A percentile compares a stretch with the other conserved stretches of the same genome.
Evolutionary conservation across 2,113 vertebrate genomes (phyloP).

Genomic region (Thamnaconus septentrionalis): DNA sequence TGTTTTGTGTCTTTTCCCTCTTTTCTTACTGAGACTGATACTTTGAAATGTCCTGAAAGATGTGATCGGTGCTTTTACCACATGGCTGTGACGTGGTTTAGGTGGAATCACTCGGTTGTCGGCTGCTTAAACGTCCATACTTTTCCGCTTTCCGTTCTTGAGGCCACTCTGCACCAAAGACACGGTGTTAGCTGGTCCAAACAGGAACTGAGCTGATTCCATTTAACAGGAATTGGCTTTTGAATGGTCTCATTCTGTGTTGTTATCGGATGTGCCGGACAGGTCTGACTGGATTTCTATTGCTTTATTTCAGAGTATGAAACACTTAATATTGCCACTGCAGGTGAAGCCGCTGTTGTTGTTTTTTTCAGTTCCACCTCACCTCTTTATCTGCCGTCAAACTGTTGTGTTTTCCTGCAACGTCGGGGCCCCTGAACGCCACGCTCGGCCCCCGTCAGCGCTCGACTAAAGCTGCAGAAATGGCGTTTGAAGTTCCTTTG

Average conservation of each 20-base stretch:
- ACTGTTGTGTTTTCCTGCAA: constrained; percentile 32
- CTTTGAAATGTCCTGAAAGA: too few species aligned
- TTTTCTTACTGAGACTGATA: too few species aligned
- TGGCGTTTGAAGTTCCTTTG: constrained; percentile 67
- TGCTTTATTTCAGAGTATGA: not conserved
- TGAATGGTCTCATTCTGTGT: too few species aligned
- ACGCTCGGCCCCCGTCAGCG: constrained; percentile 51
- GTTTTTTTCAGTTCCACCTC: constrained; percentile 44
- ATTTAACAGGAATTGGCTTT: too few species aligned
- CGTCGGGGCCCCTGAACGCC: constrained; percentile 47
- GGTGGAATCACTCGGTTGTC: too few species aligned
- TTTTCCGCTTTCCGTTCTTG: too few species aligned
- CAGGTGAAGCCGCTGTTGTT: constrained; percentile 9
- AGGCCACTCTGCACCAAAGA: too few species aligned
- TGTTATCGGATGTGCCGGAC: not conserved
- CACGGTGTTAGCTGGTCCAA: not conserved
- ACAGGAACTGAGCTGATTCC: too few species aligned
- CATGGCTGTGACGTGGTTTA: too few species aligned
- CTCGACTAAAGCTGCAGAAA: constrained; percentile 43
- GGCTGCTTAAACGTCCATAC: too few species aligned
- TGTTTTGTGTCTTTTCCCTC: too few species aligned
- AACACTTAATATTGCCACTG: constrained; percentile 34
- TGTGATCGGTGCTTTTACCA: too few species aligned
- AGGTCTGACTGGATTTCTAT: constrained; percentile 6
- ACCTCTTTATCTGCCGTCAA: constrained; percentile 45